phyloP scores from a whole-genome alignment of 2,797 vertebrate species.

The Myotis daubentonii region DNA sequence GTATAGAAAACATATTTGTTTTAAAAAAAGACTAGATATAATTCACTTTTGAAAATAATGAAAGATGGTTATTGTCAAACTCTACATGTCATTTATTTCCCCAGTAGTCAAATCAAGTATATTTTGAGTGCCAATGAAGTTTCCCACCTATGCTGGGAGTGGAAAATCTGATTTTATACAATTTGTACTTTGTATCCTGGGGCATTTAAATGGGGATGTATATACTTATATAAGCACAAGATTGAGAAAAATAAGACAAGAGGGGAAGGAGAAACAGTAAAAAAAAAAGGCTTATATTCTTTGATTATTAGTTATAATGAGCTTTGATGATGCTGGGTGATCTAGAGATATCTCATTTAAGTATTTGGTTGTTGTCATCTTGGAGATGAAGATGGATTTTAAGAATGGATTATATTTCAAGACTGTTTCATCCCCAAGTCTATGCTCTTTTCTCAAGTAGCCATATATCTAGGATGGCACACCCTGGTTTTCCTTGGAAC shows the following conservation, averaged over 20 bases:
- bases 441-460: not conserved
- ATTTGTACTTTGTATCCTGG: not conserved
- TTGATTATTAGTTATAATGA: not conserved
- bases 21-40: not conserved
- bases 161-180: not conserved
- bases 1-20: not conserved
- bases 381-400: not conserved
- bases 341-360: not conserved
- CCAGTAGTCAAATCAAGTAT: not conserved
- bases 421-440: not conserved
- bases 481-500: not conserved
- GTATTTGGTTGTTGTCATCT: not conserved
- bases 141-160: not conserved
- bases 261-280: not conserved
- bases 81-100: not conserved
- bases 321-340: not conserved
- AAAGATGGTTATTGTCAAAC: not conserved
- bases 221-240: not conserved
- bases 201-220: not conserved
- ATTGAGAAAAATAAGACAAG: not conserved
- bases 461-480: not conserved
- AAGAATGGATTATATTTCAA: not conserved
- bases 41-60: constrained; percentile 17
- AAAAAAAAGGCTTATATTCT: not conserved
- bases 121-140: not conserved